A percentile compares a stretch with the other conserved stretches of the same genome.
Conservation (phyloP, 2,113 vertebrate genomes). For the Barnardius zonarius region DNA sequence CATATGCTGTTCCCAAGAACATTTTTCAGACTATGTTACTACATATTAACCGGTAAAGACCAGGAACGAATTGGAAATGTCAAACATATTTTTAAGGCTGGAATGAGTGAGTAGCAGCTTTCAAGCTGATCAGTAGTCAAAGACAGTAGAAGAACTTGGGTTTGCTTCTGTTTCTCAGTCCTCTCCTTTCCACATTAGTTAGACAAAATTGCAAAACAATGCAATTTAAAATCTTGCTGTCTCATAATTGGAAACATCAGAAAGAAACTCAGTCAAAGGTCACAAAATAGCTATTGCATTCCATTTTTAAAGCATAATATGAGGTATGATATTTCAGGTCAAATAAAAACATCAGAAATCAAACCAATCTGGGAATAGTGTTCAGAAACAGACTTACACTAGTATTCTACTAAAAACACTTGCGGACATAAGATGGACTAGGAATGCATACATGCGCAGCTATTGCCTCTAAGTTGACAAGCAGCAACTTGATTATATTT, state of each 20-base stretch:
- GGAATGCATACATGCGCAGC: neutral
- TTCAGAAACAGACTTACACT: neutral
- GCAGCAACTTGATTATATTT: neutral
- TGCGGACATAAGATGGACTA: neutral
- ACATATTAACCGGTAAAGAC: neutral
- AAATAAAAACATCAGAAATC: neutral
- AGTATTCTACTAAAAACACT: neutral
- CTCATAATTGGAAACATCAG: neutral
- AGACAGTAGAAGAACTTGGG: neutral
- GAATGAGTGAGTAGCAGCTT: neutral
- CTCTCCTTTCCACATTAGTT: neutral
- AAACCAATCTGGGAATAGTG: neutral
- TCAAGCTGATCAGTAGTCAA: neutral
- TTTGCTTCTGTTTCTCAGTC: neutral
- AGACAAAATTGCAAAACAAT: neutral
- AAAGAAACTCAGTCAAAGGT: neutral
- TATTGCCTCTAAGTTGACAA: neutral
- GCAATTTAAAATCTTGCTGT: neutral
- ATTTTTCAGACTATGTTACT: neutral
- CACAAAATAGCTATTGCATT: neutral
- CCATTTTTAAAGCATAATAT: neutral
- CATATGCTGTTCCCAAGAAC: neutral
- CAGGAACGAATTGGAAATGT: constrained; percentile 6
- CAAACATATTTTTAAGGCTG: neutral
- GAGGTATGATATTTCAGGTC: neutral